Conservation (phyloP, 2,797 vertebrate genomes). For the Tympanoctomys barrerae region DNA sequence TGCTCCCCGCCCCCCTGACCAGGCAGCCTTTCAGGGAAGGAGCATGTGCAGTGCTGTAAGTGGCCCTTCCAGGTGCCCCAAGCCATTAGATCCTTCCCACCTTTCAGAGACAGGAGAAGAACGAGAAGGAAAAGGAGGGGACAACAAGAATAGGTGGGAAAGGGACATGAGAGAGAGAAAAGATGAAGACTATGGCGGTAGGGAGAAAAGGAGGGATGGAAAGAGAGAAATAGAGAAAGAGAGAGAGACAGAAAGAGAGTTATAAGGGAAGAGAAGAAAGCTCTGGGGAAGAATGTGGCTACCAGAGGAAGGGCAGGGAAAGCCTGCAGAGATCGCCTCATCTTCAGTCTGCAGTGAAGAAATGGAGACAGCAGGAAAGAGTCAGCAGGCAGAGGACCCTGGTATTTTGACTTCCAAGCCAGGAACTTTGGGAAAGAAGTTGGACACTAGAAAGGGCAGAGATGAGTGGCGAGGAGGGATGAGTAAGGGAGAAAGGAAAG, state of each 20-base stretch:
- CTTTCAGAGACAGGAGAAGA: not conserved
- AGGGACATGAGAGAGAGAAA: not conserved
- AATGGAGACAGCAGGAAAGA: not conserved
- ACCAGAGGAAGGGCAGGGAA: not conserved
- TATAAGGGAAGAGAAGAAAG: not conserved
- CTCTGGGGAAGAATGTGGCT: no score
- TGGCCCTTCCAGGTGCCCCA: not conserved
- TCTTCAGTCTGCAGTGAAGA: not conserved
- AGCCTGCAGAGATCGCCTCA: not conserved
- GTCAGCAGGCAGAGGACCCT: not conserved
- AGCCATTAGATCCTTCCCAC: not conserved
- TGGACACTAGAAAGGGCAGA: not conserved
- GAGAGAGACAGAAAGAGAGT: not conserved
- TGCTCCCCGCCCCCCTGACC: not conserved
- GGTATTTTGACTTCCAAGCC: not conserved
- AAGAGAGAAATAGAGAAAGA: no score
- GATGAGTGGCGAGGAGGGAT: not conserved
- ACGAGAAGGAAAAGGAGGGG: not conserved
- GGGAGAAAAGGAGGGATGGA: not conserved
- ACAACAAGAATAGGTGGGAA: not conserved
- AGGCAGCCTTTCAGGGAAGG: not conserved
- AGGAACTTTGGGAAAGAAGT: constrained; percentile 18
- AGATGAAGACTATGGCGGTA: not conserved
- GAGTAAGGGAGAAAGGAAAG: not conserved
- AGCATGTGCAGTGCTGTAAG: not conserved